These are phyloP conservation scores for Rotaria socialis DNA, from an alignment of 2,888 invertebrate species.

Conservation along the genomic window DNA sequence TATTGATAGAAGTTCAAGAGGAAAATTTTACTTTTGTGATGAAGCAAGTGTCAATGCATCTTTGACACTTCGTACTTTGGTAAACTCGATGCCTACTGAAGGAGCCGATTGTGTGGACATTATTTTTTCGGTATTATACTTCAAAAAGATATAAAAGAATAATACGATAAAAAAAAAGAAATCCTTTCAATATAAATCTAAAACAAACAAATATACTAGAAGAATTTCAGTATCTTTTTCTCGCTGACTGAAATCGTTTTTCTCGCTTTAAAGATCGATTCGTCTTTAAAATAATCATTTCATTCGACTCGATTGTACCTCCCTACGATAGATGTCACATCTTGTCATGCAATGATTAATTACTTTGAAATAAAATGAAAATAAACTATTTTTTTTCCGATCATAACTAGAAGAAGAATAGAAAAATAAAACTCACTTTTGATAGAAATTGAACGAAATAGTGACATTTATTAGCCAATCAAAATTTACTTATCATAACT, in stretches of 20 bases:
- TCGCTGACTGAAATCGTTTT: too few species aligned
- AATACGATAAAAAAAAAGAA: too few species aligned
- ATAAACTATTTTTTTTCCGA: too few species aligned
- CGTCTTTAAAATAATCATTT: background rate
- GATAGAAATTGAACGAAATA: too few species aligned
- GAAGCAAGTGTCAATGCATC: slow-evolving; percentile 9
- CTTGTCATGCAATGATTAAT: background rate
- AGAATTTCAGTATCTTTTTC: too few species aligned
- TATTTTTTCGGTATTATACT: background rate
- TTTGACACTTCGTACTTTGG: background rate
- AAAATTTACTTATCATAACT: background rate
- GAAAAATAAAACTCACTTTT: background rate
- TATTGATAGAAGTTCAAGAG: background rate
- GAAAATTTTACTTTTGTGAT: background rate
- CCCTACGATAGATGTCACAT: background rate
- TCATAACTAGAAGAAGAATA: too few species aligned
- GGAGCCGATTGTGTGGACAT: slow-evolving; percentile 16
- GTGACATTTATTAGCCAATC: background rate
- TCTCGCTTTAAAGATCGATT: background rate
- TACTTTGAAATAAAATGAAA: too few species aligned
- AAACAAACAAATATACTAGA: background rate
- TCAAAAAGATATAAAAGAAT: too few species aligned
- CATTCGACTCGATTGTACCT: background rate
- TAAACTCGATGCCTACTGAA: background rate
- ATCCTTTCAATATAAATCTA: background rate